Evolutionary conservation across 2,888 invertebrate species (phyloP).

Genomic region (Rotaria sp.): DNA sequence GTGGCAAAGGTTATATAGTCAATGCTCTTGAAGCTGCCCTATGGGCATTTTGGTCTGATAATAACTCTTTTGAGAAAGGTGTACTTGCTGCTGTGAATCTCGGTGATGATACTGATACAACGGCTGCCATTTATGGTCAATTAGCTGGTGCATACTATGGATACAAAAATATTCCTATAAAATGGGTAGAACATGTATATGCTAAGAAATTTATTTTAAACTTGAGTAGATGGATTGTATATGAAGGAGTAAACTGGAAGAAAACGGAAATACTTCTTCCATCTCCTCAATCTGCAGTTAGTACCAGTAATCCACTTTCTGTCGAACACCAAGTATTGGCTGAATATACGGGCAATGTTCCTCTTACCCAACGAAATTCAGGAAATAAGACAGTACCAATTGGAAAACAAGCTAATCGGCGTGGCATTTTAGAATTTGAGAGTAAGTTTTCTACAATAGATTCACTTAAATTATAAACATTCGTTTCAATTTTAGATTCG

Average conservation of each 20-base stretch:
- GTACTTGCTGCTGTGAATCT: background rate
- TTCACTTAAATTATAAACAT: too few species aligned
- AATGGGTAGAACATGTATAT: background rate
- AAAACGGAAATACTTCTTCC: background rate
- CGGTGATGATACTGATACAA: background rate
- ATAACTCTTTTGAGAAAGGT: background rate
- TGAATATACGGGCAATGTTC: too few species aligned
- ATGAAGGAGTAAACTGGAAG: background rate
- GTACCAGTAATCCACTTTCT: too few species aligned
- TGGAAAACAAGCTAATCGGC: too few species aligned
- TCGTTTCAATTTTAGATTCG: too few species aligned
- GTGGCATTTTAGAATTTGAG: too few species aligned
- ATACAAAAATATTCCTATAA: background rate
- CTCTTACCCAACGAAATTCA: too few species aligned
- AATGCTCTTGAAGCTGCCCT: background rate
- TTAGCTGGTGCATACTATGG: constrained; percentile 16
- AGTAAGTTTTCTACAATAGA: too few species aligned
- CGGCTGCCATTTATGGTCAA: background rate
- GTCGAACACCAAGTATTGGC: too few species aligned
- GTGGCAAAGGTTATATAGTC: background rate
- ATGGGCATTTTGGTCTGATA: background rate
- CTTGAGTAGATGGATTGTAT: background rate
- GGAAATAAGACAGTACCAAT: too few species aligned
- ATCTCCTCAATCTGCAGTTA: too few species aligned
- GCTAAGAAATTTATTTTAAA: background rate